These are phyloP conservation scores for Euphonia xanthogaster DNA, from an alignment of 2,797 vertebrate genomes.

Conservation along the genomic window DNA sequence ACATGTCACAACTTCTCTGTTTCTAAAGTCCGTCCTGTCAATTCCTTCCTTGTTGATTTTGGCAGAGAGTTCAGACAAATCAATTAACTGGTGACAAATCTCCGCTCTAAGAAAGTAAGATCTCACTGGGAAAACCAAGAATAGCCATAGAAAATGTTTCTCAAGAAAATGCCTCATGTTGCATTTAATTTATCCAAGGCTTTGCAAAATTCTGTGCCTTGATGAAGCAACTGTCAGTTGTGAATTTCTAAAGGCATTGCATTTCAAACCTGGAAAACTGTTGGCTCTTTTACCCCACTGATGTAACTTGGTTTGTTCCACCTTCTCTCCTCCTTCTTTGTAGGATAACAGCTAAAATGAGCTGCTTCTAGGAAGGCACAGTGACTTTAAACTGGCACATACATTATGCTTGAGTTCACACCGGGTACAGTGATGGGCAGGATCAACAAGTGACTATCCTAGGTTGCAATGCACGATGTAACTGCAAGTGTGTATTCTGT, in stretches of 20 bases:
- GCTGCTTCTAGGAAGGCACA: neutral
- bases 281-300: neutral
- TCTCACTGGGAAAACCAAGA: neutral
- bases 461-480: neutral
- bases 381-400: neutral
- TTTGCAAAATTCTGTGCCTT: neutral
- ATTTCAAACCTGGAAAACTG: neutral
- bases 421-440: rapidly evolving
- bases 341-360: neutral
- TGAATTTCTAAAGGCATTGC: neutral
- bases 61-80: neutral
- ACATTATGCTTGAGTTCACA: neutral
- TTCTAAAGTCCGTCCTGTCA: neutral
- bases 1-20: neutral
- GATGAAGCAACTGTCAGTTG: neutral
- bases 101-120: neutral
- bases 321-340: neutral
- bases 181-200: neutral
- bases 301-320: neutral
- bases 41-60: neutral
- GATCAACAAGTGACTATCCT: neutral
- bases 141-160: neutral
- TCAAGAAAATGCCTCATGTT: neutral
- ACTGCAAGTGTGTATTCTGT: neutral
- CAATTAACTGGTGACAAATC: neutral